phyloP scores from a whole-genome alignment of 2,888 invertebrate species.

The Apamea anceps region DNA sequence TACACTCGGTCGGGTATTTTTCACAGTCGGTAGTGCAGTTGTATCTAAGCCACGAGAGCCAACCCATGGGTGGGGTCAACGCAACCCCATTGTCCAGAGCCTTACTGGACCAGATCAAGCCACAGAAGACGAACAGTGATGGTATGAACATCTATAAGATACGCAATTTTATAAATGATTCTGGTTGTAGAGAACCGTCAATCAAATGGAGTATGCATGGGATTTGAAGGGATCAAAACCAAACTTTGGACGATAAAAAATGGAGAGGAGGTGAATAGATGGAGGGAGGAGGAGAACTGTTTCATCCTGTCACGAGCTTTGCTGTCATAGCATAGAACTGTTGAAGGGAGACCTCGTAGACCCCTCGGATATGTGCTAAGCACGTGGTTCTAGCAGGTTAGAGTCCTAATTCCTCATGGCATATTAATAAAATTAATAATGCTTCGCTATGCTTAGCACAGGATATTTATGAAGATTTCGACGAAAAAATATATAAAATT shows the following conservation, averaged over 20 bases:
- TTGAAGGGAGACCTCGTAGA: background rate
- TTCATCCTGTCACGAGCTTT: too few relatives aligned
- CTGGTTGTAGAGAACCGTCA: background rate
- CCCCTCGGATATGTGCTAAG: too few relatives aligned
- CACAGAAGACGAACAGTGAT: slow-evolving; percentile 63
- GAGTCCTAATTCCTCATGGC: background rate
- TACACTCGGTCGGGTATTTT: slow-evolving; percentile 91
- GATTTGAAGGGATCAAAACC: background rate
- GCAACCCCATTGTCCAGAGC: slow-evolving; percentile 91
- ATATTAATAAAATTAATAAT: background rate
- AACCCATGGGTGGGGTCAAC: slow-evolving; percentile 93
- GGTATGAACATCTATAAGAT: slow-evolving; percentile 29
- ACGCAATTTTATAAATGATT: background rate
- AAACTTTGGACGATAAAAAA: background rate
- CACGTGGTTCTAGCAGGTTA: background rate
- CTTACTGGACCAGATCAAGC: slow-evolving; percentile 59
- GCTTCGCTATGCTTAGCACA: background rate
- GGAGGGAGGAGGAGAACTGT: too few relatives aligned
- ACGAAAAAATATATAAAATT: background rate
- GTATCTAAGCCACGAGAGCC: slow-evolving; percentile 93
- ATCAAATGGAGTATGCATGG: background rate
- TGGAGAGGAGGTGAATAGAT: background rate
- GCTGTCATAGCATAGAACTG: background rate
- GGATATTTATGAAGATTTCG: background rate
- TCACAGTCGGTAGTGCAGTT: slow-evolving; percentile 91